A percentile compares a stretch with the other conserved stretches of the same genome.
Conservation (phyloP, 2,797 vertebrate genomes). For the Enteromius mattozi region DNA sequence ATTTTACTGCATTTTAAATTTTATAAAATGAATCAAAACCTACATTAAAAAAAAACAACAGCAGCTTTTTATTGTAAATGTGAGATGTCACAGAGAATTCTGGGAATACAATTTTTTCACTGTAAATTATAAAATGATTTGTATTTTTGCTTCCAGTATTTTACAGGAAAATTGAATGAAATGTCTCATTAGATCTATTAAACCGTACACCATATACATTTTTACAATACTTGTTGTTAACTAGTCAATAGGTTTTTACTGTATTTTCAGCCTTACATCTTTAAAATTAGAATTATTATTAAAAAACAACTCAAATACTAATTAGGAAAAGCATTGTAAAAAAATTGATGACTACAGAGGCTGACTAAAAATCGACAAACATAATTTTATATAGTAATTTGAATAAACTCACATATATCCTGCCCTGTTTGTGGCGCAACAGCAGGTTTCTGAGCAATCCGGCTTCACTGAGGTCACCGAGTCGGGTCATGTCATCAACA, state of each 20-base stretch:
- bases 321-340: not conserved
- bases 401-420: slow-evolving; percentile 89
- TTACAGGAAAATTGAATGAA: not conserved
- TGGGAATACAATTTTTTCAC: not conserved
- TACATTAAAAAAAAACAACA: not conserved
- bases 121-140: not conserved
- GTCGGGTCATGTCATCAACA: slow-evolving; percentile 92
- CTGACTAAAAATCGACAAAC: not conserved
- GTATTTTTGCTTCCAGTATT: not conserved
- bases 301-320: not conserved
- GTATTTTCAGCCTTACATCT: not conserved
- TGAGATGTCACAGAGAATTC: not conserved
- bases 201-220: no score
- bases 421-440: slow-evolving; percentile 84
- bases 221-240: no score
- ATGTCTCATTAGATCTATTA: not conserved
- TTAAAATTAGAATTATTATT: not conserved
- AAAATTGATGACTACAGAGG: not conserved
- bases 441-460: slow-evolving; percentile 90
- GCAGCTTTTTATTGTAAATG: not conserved
- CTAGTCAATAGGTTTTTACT: not conserved
- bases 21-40: not conserved
- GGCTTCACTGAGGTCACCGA: slow-evolving; percentile 91
- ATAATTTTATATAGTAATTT: not conserved
- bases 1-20: no score